phyloP scores from a whole-genome alignment of 2,113 vertebrate genomes.

The Gnathonemus echidnorhynchus region DNA sequence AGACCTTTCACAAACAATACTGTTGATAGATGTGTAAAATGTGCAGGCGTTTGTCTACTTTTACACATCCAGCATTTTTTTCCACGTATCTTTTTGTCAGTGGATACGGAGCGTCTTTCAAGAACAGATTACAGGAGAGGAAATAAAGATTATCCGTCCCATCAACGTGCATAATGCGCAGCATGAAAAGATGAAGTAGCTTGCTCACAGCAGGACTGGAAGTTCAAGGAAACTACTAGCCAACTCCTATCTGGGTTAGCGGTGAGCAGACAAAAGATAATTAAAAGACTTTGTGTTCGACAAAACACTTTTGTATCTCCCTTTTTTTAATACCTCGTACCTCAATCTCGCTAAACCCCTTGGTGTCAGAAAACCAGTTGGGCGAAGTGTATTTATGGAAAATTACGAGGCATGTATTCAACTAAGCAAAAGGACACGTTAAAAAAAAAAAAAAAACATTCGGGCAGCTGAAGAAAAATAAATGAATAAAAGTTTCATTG shows the following conservation, averaged over 20 bases:
- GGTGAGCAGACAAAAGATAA: neutral
- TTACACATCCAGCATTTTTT: neutral
- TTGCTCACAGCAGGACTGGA: neutral
- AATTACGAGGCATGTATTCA: neutral
- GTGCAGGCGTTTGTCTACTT: neutral
- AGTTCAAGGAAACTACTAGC: neutral
- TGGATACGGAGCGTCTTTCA: neutral
- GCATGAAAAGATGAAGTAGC: neutral
- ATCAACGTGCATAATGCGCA: neutral
- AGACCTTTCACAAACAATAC: neutral
- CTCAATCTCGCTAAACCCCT: neutral
- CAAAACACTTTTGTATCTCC: neutral
- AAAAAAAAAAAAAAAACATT: neutral
- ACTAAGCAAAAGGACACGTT: neutral
- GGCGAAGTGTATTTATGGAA: neutral
- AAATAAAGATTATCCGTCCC: neutral
- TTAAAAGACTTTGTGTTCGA: neutral
- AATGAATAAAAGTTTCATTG: neutral
- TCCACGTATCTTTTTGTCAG: neutral
- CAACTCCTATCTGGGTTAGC: neutral
- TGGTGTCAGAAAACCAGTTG: neutral
- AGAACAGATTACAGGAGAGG: neutral
- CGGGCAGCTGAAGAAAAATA: neutral
- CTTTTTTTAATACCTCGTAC: neutral
- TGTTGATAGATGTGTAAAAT: neutral